These are phyloP conservation scores for Megalurothrips usitatus DNA, from an alignment of 2,888 invertebrate genomes.

Conservation along the genomic window DNA sequence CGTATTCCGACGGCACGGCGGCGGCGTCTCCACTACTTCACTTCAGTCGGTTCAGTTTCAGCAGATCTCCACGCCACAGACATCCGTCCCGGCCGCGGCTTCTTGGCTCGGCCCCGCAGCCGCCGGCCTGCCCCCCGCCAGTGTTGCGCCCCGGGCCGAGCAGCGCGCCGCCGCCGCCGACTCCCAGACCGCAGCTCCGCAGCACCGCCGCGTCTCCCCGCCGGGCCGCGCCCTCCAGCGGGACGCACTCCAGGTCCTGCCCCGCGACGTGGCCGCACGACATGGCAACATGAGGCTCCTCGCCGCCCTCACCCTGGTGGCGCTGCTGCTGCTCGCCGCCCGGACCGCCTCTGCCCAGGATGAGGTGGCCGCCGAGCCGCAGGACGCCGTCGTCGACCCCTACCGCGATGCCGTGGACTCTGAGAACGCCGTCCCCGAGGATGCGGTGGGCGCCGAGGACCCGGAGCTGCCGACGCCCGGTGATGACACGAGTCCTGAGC, in stretches of 20 bases:
- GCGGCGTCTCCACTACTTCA: too few relatives aligned
- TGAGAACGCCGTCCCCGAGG: neutral
- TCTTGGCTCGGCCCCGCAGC: too few relatives aligned
- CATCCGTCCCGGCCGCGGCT: too few relatives aligned
- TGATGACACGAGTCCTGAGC: too few relatives aligned
- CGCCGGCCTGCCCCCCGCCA: too few relatives aligned
- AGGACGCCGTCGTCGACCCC: neutral
- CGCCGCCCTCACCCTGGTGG: neutral
- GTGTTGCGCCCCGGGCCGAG: too few relatives aligned
- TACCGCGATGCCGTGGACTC: neutral
- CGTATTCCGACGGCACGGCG: too few relatives aligned
- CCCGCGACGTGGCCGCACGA: neutral
- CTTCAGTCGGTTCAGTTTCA: too few relatives aligned
- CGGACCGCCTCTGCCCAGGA: neutral
- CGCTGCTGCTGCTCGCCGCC: neutral
- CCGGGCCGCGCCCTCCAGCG: neutral
- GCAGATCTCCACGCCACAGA: too few relatives aligned
- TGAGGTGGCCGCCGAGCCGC: neutral
- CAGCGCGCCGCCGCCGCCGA: neutral
- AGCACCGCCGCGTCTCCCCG: neutral
- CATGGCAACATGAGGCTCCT: neutral
- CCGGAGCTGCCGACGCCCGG: neutral
- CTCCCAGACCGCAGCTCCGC: neutral
- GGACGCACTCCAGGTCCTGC: neutral
- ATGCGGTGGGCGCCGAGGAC: neutral